Base-by-base conservation (phyloP, 2,888 invertebrate genomes). In the Eristalinus aeneus region DNA sequence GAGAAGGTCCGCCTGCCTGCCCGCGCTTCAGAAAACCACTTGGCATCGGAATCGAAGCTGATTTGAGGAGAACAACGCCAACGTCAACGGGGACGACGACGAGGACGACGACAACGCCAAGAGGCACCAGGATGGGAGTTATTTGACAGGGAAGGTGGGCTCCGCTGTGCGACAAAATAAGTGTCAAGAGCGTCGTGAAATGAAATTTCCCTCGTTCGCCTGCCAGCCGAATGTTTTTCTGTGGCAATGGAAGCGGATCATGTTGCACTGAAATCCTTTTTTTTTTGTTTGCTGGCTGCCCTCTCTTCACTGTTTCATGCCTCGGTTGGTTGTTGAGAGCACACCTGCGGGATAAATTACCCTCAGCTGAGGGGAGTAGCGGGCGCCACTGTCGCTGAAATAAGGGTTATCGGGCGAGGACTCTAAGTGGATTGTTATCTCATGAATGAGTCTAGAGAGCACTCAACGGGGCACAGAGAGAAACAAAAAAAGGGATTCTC, bases 161-260 rank as follows among this genome's bases (percentile, higher is more conserved):
- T 64, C 58, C 64, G 23, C 58, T 76, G 68, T 71, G 22, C 23
- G 22, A 63, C 34, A 36, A 68, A 85, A 85, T 85, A 85, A 85
- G 81, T 85, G 85, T 85, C 85, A 81, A 81, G 85, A 81, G 81
- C 80, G 75, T 80, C 75, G 72, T 80, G 75, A 81, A 85, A 85
- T 81, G 85, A 81, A 76, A 85, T 85, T 85, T 81, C 85, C 85
- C 73, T 76, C 81, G 71, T 46, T 46, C 16, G n/a, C n/a, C n/a
- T n/a, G n/a, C 8, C 8, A 8, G 46, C 16, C 64, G 73, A 77
- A 76, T 81, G 85, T 85, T 85, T 85, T 81, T 81, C 27, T 27
- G 73, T 73, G 76, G 63, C 76, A 81, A 64, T 81, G 85, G 77
- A 77, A 81, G 77, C 69, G 85, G 85, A 81, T 85, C 85, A 73